Percentiles rank a stretch among this genome's conserved stretches.
Evolutionary conservation across 2,113 vertebrate genomes (phyloP).

Genomic region (Aphyosemion australe): DNA sequence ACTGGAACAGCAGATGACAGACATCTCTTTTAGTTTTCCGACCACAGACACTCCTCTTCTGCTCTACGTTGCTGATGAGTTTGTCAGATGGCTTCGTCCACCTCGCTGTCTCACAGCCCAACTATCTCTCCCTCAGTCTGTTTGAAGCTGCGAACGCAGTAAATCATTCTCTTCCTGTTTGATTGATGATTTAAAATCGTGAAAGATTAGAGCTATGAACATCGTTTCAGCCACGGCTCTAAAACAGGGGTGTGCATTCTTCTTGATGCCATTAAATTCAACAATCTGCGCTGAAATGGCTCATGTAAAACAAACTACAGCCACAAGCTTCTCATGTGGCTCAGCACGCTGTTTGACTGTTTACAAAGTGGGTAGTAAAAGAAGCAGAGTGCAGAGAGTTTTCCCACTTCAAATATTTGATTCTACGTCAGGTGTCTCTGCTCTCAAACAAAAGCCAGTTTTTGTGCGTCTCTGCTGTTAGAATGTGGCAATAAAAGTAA

Average conservation of each 20-base stretch:
- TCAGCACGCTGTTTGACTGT: conserved; percentile 29
- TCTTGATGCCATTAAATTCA: conserved; percentile 33
- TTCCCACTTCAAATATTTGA: conserved; percentile 26
- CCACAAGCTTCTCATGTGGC: conserved; percentile 44
- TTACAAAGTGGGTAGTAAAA: conserved; percentile 32
- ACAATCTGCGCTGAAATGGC: conserved; percentile 37
- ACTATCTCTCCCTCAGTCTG: conserved; percentile 41
- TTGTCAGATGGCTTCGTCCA: conserved; percentile 67
- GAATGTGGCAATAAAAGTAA: not conserved
- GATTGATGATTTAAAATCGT: conserved; percentile 66
- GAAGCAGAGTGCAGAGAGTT: conserved; percentile 19
- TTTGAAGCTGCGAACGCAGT: conserved; percentile 39
- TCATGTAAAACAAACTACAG: conserved; percentile 40
- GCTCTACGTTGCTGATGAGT: conserved; percentile 64
- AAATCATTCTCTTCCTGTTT: conserved; percentile 56
- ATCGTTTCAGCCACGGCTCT: not conserved
- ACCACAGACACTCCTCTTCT: conserved; percentile 60
- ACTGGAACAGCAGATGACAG: conserved; percentile 69
- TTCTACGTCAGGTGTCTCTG: conserved; percentile 27
- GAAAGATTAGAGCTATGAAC: conserved; percentile 43
- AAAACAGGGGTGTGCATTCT: conserved; percentile 11
- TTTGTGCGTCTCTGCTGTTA: not conserved
- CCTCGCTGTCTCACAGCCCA: conserved; percentile 48
- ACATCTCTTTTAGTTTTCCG: conserved; percentile 72
- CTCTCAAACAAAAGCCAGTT: conserved; percentile 1